Percentiles rank a stretch among this genome's conserved stretches.
Evolutionary conservation across 2,113 vertebrate species (phyloP).

Genomic region (Opisthocomus hoazin): DNA sequence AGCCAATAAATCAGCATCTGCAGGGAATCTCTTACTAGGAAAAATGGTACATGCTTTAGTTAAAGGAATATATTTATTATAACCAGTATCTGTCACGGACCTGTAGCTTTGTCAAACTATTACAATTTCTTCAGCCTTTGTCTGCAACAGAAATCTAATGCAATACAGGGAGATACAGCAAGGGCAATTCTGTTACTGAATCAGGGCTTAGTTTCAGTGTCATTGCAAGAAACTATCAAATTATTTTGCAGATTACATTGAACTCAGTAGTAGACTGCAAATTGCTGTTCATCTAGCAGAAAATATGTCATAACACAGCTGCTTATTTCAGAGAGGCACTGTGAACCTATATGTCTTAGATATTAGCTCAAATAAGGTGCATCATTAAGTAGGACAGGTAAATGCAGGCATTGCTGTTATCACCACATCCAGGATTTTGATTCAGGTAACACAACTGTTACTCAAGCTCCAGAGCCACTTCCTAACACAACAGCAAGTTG

Average conservation of each 20-base stretch:
- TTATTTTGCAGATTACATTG: neutral
- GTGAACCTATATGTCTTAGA: neutral
- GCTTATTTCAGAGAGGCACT: neutral
- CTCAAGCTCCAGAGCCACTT: neutral
- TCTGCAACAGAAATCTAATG: neutral
- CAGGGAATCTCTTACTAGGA: neutral
- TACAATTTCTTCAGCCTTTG: neutral
- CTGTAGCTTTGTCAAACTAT: neutral
- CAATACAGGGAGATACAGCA: neutral
- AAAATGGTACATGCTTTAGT: neutral
- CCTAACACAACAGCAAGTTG: neutral
- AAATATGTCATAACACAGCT: neutral
- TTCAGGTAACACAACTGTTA: neutral
- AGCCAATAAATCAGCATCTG: neutral
- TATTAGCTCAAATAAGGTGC: neutral
- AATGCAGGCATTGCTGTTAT: neutral
- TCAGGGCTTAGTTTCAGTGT: neutral
- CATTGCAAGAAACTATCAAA: neutral
- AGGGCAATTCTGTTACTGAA: neutral
- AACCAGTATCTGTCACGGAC: neutral
- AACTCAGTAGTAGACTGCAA: neutral
- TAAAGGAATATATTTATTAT: neutral
- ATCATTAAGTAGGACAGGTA: neutral
- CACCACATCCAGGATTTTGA: neutral
- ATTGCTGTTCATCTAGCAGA: neutral